Evolutionary conservation across 2,888 invertebrate species (phyloP).

Genomic region (Cyclophora albipunctata): DNA sequence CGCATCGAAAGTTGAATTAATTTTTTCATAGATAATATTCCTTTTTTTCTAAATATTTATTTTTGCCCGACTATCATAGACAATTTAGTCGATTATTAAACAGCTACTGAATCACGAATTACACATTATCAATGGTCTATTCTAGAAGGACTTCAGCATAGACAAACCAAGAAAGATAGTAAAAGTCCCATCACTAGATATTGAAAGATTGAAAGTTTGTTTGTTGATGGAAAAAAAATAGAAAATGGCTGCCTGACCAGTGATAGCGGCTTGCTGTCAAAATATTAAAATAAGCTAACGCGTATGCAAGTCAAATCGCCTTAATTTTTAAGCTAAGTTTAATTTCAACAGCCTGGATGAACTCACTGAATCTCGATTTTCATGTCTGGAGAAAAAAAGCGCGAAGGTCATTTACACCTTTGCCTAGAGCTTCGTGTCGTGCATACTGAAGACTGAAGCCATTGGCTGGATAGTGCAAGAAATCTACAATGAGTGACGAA

Average conservation of each 20-base stretch:
- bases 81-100: too few species aligned
- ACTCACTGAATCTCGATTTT: slow-evolving; percentile 29
- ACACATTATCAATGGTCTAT: too few species aligned
- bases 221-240: slow-evolving; percentile 20
- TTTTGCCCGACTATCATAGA: too few species aligned
- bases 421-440: slow-evolving; percentile 60
- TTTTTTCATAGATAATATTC: too few species aligned
- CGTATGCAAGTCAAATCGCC: slow-evolving; percentile 35
- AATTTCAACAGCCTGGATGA: slow-evolving; percentile 42
- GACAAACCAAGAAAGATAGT: too few species aligned
- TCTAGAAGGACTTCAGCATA: too few species aligned
- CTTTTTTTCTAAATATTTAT: too few species aligned
- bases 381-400: slow-evolving; percentile 33
- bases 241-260: slow-evolving; percentile 68
- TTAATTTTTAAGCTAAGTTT: slow-evolving; percentile 28
- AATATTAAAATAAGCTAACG: slow-evolving; percentile 55
- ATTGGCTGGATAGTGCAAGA: slow-evolving; percentile 35
- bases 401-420: slow-evolving; percentile 67
- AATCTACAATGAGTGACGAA: slow-evolving; percentile 53
- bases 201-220: background rate
- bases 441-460: slow-evolving; percentile 29
- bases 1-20: slow-evolving; percentile 1
- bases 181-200: too few species aligned
- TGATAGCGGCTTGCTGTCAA: slow-evolving; percentile 74
- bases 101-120: too few species aligned